phyloP scores from a whole-genome alignment of 2,888 invertebrate species.

The Pharmacophagus antenor region DNA sequence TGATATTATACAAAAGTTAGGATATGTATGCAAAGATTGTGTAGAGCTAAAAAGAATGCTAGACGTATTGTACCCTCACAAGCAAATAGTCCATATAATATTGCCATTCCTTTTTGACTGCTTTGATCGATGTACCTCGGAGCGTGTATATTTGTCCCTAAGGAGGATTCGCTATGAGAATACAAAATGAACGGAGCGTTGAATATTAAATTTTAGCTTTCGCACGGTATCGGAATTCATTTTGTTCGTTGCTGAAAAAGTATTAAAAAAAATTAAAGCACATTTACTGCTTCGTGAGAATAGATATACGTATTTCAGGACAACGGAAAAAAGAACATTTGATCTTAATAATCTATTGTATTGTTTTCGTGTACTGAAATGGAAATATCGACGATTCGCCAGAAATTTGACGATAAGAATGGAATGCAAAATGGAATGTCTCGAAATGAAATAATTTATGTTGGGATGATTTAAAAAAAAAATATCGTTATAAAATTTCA shows the following conservation, averaged over 20 bases:
- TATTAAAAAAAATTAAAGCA: neutral
- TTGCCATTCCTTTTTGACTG: conserved; percentile 3
- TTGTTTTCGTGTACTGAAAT: neutral
- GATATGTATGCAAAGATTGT: neutral
- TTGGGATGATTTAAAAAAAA: neutral
- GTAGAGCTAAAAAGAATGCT: neutral
- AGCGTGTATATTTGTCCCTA: conserved; percentile 5
- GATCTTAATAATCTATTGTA: neutral
- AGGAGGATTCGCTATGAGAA: neutral
- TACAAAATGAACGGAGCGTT: neutral
- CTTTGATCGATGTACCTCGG: conserved; percentile 1
- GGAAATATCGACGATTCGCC: neutral
- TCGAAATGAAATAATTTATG: neutral
- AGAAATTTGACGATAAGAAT: neutral
- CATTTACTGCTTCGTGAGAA: too few relatives aligned
- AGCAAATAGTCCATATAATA: neutral
- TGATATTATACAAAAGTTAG: too few relatives aligned
- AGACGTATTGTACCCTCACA: neutral
- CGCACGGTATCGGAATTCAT: neutral
- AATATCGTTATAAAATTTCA: neutral
- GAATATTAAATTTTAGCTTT: conserved; percentile 3
- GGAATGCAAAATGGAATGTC: neutral
- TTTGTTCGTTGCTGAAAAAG: neutral
- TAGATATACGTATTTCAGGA: too few relatives aligned
- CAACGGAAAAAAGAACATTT: too few relatives aligned